A percentile compares a stretch with the other conserved stretches of the same genome.
phyloP scores from a whole-genome alignment of 2,797 vertebrate species.

The Enteromius treurensis region DNA sequence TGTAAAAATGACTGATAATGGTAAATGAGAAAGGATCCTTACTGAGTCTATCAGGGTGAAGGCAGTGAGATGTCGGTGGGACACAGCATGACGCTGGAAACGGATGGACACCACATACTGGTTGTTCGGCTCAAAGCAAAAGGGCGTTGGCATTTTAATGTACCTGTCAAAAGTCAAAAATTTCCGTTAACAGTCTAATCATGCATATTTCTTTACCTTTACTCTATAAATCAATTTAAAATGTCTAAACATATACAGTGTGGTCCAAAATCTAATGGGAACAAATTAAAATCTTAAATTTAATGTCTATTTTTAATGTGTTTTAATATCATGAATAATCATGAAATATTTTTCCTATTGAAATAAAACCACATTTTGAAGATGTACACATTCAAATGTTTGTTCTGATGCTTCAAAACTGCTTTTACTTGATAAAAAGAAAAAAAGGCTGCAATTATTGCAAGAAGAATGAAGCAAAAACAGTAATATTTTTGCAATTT shows the following conservation, averaged over 20 bases:
- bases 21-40: constrained; percentile 56
- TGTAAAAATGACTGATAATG: background rate
- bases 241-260: background rate
- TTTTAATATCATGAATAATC: no score
- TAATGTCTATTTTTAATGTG: background rate
- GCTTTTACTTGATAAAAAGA: background rate
- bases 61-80: constrained; percentile 76
- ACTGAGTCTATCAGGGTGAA: constrained; percentile 89
- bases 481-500: background rate
- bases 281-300: background rate
- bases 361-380: background rate
- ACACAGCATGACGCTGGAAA: constrained; percentile 80
- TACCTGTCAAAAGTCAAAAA: constrained; percentile 69
- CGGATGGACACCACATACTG: constrained; percentile 79
- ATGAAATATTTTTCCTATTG: background rate
- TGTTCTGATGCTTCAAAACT: background rate
- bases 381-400: background rate
- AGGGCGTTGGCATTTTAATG: constrained; percentile 83
- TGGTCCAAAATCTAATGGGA: background rate
- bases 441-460: no score
- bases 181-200: background rate
- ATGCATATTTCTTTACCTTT: background rate
- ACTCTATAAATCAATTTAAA: background rate
- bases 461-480: background rate
- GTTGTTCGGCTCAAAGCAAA: constrained; percentile 88